Evolutionary conservation across 2,113 vertebrate species (phyloP).

Genomic region (Tetraodon nigroviridis): DNA sequence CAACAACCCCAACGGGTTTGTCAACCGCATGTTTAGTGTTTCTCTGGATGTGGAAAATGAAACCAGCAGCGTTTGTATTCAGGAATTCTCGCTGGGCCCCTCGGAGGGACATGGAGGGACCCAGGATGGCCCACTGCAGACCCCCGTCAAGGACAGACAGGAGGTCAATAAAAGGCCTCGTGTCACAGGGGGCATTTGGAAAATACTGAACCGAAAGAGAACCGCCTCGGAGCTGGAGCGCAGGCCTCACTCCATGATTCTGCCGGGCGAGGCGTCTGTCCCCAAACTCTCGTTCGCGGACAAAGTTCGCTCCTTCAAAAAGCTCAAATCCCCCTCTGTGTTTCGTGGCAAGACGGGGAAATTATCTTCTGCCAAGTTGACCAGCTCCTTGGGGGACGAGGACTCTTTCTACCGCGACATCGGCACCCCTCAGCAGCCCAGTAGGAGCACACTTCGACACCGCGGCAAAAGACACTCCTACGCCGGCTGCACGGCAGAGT

Average conservation of each 20-base stretch:
- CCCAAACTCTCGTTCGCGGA: slow-evolving; percentile 84
- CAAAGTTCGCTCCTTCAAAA: slow-evolving; percentile 82
- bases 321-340: slow-evolving; percentile 75
- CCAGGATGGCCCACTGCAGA: slow-evolving; percentile 50
- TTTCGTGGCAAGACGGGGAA: slow-evolving; percentile 69
- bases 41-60: slow-evolving; percentile 70
- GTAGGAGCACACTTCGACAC: slow-evolving; percentile 60
- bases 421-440: slow-evolving; percentile 61
- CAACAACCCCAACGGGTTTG: slow-evolving; percentile 79
- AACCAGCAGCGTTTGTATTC: slow-evolving; percentile 63
- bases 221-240: slow-evolving; percentile 69
- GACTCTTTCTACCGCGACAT: slow-evolving; percentile 64
- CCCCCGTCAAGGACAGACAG: slow-evolving; percentile 63
- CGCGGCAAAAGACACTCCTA: slow-evolving; percentile 84
- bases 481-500: slow-evolving; percentile 77
- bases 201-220: slow-evolving; percentile 81
- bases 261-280: slow-evolving; percentile 77
- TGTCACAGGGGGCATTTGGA: slow-evolving; percentile 81
- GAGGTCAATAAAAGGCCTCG: slow-evolving; percentile 75
- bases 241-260: slow-evolving; percentile 87
- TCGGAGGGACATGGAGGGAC: slow-evolving; percentile 57
- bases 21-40: slow-evolving; percentile 79
- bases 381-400: slow-evolving; percentile 62
- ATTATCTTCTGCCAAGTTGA: slow-evolving; percentile 64
- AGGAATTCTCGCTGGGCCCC: slow-evolving; percentile 54